Conservation (phyloP, 2,888 invertebrate genomes). For the Melinaea menophilus region DNA sequence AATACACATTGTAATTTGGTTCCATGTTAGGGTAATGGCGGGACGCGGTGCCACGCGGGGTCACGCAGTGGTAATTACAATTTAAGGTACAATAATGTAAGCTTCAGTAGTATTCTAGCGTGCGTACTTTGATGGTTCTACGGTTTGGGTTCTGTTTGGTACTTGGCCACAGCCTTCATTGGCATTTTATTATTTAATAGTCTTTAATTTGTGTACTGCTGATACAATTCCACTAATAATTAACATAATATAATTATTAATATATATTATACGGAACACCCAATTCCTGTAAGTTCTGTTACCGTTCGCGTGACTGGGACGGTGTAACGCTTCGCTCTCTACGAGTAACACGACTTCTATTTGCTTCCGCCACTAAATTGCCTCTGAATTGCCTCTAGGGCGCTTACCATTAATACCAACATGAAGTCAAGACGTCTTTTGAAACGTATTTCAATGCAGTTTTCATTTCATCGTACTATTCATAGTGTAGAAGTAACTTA, state of each 20-base stretch:
- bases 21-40: slow-evolving; percentile 35
- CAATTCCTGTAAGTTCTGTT: background rate
- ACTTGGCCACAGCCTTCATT: background rate
- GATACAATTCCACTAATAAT: too few relatives aligned
- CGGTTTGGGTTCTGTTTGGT: slow-evolving; percentile 23
- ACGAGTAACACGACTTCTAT: slow-evolving; percentile 55
- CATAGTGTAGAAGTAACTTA: too few relatives aligned
- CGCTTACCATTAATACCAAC: slow-evolving; percentile 10
- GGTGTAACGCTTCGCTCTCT: slow-evolving; percentile 34
- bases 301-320: slow-evolving; percentile 29
- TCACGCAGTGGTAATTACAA: slow-evolving; percentile 40
- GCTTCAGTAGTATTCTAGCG: slow-evolving; percentile 26
- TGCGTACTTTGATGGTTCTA: slow-evolving; percentile 29
- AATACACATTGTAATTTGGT: slow-evolving; percentile 27
- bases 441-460: background rate
- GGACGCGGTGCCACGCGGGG: slow-evolving; percentile 31
- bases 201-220: too few relatives aligned
- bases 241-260: too few relatives aligned
- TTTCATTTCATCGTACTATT: background rate
- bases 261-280: slow-evolving; percentile 12
- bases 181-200: too few relatives aligned
- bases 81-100: slow-evolving; percentile 37
- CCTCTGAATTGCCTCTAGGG: slow-evolving; percentile 47
- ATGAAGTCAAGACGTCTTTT: background rate
- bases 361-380: slow-evolving; percentile 66